Conservation (phyloP, 2,113 vertebrate genomes). For the Bubalus kerabau region DNA sequence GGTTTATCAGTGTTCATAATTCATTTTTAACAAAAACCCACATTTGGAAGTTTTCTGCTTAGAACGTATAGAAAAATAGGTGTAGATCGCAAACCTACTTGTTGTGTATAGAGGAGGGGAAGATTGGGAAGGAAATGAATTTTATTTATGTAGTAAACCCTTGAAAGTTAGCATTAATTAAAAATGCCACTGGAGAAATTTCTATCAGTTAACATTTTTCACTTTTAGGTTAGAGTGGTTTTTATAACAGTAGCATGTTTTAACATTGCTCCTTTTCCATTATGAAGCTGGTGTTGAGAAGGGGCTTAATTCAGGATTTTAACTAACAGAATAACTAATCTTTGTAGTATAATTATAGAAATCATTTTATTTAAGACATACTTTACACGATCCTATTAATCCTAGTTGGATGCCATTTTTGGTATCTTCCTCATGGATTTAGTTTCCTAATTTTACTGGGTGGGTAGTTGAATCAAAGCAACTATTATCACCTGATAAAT, state of each 20-base stretch:
- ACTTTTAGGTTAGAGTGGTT: constrained; percentile 16
- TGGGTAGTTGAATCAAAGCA: background rate
- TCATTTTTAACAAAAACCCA: constrained; percentile 7
- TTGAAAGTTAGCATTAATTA: constrained; percentile 18
- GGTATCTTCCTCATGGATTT: constrained; percentile 1
- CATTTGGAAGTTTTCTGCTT: background rate
- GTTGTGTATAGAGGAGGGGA: constrained; percentile 19
- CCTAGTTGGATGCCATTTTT: background rate
- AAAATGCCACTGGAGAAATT: constrained; percentile 19
- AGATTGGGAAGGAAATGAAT: constrained; percentile 29
- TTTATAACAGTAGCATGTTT: constrained; percentile 25
- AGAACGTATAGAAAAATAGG: background rate
- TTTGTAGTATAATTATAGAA: constrained; percentile 23
- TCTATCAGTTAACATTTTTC: background rate
- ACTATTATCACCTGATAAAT: background rate
- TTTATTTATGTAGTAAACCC: constrained; percentile 43
- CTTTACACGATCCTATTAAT: background rate
- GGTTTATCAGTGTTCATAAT: constrained; percentile 26
- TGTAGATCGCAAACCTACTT: background rate
- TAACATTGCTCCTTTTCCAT: constrained; percentile 20
- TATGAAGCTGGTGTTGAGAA: background rate
- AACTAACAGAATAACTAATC: background rate
- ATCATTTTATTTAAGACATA: constrained; percentile 7
- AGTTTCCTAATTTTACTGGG: constrained; percentile 13
- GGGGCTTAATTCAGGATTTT: background rate